Evolutionary conservation across 2,797 vertebrate genomes (phyloP), one percentile per base, ranked within the genome.

Genomic region (Pangasius krempfi): DNA sequence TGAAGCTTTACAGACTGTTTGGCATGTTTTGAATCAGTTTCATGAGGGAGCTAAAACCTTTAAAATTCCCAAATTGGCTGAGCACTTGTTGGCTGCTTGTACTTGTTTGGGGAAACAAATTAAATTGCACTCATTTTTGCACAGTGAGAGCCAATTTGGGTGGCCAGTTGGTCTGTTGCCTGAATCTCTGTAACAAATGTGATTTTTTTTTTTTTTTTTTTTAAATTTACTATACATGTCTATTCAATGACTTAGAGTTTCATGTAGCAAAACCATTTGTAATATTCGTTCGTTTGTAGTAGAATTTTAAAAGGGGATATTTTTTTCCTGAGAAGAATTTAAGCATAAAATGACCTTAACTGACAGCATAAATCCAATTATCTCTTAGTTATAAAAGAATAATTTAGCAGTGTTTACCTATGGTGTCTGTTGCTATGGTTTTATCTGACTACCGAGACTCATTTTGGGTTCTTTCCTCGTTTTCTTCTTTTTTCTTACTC

Each of bases 381-480:
- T 44, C 37, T 62, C 13, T 44, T 60, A 81, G 52, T 80, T 33
- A 22, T 80, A 50, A 27, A 47, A 27, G 13, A 83, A n/a, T 83
- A 83, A 64, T 83, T 83, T 16, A 62, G 40, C 33, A 60, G 30
- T 80, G 76, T 60, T 81, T 40, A 37, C 37, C 52, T 4, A 2
- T 37, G 6, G 22, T 62, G 37, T 79, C 20, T 79, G 72, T 86
- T 89, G 75, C 52, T 70, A 86, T 89, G 86, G 86, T 84, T 56
- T 88, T 16, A 25, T 75, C 68, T 47, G 56, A 78, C 5, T 52
- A 64, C 64, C 22, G 40, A 81, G 40, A 66, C 72, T 86, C 27
- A 70, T 88, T 54, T 40, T 66, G 88, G 14, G 72, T 58, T 50
- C 30, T 62, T 25, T 62, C 3, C 37, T 44, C 27, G 7, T n/a